phyloP scores from a whole-genome alignment of 2,797 vertebrate species.

The Chaunax sp. region DNA sequence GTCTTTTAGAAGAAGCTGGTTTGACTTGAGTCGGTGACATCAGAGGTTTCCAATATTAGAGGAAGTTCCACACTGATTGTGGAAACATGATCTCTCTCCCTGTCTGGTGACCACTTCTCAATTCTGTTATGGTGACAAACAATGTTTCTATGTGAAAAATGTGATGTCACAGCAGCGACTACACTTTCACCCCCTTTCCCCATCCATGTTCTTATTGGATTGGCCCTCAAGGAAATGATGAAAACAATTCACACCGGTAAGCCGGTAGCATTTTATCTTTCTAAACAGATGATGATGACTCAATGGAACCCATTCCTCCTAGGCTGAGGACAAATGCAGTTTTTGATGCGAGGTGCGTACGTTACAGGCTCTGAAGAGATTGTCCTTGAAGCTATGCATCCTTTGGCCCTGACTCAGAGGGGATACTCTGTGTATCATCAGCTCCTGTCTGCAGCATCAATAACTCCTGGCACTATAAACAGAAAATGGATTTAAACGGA shows the following conservation, averaged over 20 bases:
- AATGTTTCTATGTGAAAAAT: conserved; percentile 24
- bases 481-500: conserved; percentile 31
- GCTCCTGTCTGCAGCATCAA: conserved; percentile 30
- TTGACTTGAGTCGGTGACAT: not conserved
- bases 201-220: not conserved
- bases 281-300: not conserved
- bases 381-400: conserved; percentile 35
- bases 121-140: conserved; percentile 21
- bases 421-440: conserved; percentile 35
- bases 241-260: conserved; percentile 17
- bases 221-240: too few relatives aligned
- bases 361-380: not conserved
- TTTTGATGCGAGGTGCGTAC: conserved; percentile 17
- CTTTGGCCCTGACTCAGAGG: conserved; percentile 8
- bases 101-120: conserved; percentile 48
- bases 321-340: conserved; percentile 11
- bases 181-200: conserved; percentile 4
- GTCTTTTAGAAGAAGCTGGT: not conserved
- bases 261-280: not conserved
- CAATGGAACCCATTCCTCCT: not conserved
- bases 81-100: conserved; percentile 16
- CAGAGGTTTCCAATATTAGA: conserved; percentile 10
- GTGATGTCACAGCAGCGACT: conserved; percentile 19
- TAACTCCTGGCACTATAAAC: conserved; percentile 26
- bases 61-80: conserved; percentile 6